Percentiles rank a stretch among this genome's conserved stretches.
phyloP scores from a whole-genome alignment of 2,113 vertebrate species.

The Trichechus manatus region DNA sequence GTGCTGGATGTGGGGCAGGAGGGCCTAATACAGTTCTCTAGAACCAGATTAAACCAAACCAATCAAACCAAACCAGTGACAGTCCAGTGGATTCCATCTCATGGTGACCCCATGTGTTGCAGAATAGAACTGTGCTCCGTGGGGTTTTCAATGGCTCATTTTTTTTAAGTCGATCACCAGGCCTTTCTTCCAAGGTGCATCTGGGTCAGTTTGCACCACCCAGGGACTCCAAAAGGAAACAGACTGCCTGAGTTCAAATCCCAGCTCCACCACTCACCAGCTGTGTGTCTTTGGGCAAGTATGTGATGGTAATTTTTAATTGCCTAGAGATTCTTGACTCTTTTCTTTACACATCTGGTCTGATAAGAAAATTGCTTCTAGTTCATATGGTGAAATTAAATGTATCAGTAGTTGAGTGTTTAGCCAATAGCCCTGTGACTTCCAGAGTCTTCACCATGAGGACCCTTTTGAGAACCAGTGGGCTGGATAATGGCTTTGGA shows the following conservation, averaged over 20 bases:
- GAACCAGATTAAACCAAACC: background rate
- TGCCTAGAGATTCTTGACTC: background rate
- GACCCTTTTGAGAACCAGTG: background rate
- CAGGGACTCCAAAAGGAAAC: background rate
- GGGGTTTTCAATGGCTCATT: background rate
- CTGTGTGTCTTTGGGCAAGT: background rate
- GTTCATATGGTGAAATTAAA: background rate
- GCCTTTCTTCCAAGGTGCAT: background rate
- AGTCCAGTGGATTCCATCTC: background rate
- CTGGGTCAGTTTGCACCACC: background rate
- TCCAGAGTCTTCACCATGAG: background rate
- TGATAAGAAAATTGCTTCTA: background rate
- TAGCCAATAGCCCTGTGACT: background rate
- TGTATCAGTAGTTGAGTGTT: background rate
- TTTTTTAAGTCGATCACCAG: background rate
- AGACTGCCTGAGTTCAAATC: background rate
- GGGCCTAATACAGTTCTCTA: background rate
- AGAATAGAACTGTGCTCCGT: background rate
- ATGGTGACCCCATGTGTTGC: background rate
- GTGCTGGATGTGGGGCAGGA: background rate
- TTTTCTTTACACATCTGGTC: background rate
- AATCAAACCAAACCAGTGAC: background rate
- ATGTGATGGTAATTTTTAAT: slow-evolving; percentile 10
- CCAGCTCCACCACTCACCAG: background rate
- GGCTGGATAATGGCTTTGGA: background rate